Evolutionary conservation across 1,140 invertebrate genomes (phyloP).

Genomic region (Copidosoma floridanum): DNA sequence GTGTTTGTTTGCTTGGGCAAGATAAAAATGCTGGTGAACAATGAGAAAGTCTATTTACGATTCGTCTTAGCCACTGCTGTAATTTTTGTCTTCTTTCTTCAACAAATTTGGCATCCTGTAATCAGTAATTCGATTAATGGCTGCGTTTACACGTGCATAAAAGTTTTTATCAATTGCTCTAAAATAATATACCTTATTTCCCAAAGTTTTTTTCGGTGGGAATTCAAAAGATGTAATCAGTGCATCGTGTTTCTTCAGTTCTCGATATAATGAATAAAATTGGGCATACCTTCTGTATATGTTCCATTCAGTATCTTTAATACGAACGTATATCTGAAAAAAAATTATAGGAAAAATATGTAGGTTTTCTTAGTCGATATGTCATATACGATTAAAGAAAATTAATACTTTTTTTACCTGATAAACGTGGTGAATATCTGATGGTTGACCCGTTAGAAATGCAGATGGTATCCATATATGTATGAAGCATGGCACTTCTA

Average conservation of each 20-base stretch:
- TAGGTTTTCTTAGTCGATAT: neutral
- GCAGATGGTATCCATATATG: conserved; percentile 90
- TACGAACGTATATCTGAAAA: conserved; percentile 76
- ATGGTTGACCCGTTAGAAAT: conserved; percentile 77
- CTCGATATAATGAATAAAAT: conserved; percentile 79
- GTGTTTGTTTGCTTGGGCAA: conserved; percentile 67
- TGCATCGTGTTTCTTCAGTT: conserved; percentile 79
- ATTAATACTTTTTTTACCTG: conserved; percentile 62
- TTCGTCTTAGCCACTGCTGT: conserved; percentile 74
- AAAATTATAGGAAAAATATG: conserved; percentile 15
- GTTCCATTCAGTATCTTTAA: conserved; percentile 89
- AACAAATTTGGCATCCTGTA: conserved; percentile 76
- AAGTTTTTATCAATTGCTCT: no score
- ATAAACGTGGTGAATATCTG: conserved; percentile 82
- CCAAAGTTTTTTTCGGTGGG: conserved; percentile 89
- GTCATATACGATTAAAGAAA: no score
- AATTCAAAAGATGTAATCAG: conserved; percentile 80
- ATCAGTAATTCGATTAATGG: no score
- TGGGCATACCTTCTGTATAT: conserved; percentile 89
- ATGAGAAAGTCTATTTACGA: conserved; percentile 68
- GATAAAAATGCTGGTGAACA: conserved; percentile 69
- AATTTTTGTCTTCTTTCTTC: conserved; percentile 73
- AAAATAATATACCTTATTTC: conserved; percentile 82
- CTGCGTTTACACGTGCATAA: no score
- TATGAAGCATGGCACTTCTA: conserved; percentile 62